Conservation (phyloP, 2,797 vertebrate species). For the Vireo griseus region DNA sequence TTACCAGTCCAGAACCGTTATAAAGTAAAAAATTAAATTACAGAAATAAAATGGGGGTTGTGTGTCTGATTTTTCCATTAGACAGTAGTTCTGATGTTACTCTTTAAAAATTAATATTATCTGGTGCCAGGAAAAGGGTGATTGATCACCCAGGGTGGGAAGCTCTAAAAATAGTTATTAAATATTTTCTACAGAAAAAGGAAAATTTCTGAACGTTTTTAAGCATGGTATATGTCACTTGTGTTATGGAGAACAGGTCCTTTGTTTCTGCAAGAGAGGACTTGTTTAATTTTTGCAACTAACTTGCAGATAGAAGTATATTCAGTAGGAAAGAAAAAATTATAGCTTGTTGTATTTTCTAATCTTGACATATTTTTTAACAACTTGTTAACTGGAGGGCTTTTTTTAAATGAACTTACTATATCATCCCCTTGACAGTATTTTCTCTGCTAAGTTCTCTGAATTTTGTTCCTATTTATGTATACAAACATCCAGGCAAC, state of each 20-base stretch:
- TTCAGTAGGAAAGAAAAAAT: not conserved
- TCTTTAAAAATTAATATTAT: slow-evolving; percentile 10
- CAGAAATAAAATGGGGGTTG: not conserved
- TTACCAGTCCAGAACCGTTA: not conserved
- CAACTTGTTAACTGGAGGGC: not conserved
- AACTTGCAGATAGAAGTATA: not conserved
- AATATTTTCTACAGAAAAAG: not conserved
- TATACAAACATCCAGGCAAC: slow-evolving; percentile 41
- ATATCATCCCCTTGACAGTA: not conserved
- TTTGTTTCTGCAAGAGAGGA: not conserved
- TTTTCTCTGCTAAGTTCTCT: slow-evolving; percentile 19
- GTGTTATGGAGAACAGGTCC: not conserved
- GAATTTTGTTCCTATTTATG: slow-evolving; percentile 19
- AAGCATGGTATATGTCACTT: not conserved
- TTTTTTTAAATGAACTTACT: not conserved
- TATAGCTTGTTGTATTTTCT: not conserved
- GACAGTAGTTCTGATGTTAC: not conserved
- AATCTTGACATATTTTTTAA: not conserved
- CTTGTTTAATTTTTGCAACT: not conserved
- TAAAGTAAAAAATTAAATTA: not conserved
- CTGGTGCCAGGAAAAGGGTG: not conserved
- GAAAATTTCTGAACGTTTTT: not conserved
- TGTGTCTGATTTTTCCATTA: not conserved
- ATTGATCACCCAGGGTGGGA: not conserved
- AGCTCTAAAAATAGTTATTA: not conserved